A percentile compares a stretch with the other conserved stretches of the same genome.
phyloP scores from a whole-genome alignment of 2,888 invertebrate species.

The Rotaria socialis region DNA sequence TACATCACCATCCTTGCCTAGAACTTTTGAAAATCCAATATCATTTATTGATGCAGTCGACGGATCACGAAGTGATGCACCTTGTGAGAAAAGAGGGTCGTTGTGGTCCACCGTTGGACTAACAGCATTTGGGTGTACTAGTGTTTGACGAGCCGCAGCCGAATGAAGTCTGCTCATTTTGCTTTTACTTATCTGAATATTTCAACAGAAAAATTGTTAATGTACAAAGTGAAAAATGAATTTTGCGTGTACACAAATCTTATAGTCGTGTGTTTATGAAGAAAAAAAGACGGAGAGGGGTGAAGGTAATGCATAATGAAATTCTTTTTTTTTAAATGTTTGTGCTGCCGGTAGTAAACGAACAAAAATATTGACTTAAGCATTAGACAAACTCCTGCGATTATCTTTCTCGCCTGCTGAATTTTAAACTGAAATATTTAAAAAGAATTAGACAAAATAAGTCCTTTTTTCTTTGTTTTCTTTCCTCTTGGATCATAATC shows the following conservation, averaged over 20 bases:
- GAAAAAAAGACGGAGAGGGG: not conserved
- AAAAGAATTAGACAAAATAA: not conserved
- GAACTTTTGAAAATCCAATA: not conserved
- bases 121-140: not conserved
- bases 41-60: not conserved
- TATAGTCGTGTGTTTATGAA: not conserved
- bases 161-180: not conserved
- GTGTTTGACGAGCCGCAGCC: not conserved
- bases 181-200: not conserved
- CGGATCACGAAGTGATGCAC: not conserved
- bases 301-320: not conserved
- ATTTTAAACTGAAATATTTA: not conserved
- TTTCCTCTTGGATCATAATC: not conserved
- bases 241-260: not conserved
- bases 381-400: not conserved
- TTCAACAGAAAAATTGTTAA: not conserved
- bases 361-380: not conserved
- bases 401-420: not conserved
- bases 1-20: not conserved
- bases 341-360: not conserved
- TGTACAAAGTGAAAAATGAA: not conserved
- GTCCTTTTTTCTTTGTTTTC: not conserved
- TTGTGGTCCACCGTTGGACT: not conserved
- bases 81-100: too few relatives aligned
- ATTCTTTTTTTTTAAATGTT: not conserved